Evolutionary conservation across 2,888 invertebrate species (phyloP).

Genomic region (Drosophila lacicola): DNA sequence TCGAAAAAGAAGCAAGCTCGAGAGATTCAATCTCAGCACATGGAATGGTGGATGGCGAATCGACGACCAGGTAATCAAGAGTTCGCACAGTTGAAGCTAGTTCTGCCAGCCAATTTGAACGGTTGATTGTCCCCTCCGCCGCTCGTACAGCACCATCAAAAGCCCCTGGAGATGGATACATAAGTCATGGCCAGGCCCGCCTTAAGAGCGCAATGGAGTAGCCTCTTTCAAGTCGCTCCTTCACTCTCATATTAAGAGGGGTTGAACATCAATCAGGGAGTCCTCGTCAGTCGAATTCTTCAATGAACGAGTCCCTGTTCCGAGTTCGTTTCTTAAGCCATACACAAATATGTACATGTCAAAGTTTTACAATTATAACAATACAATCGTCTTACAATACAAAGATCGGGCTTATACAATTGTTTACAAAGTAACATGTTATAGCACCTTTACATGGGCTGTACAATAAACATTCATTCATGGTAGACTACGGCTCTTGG

Average conservation of each 20-base stretch:
- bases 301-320: constrained; percentile 18
- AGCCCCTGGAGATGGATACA: constrained; percentile 35
- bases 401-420: constrained; percentile 23
- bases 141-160: constrained; percentile 30
- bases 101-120: constrained; percentile 25
- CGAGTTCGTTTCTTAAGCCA: constrained; percentile 25
- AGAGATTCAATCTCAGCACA: constrained; percentile 13
- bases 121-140: constrained; percentile 32
- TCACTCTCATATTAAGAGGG: constrained; percentile 19
- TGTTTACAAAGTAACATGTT: constrained; percentile 1
- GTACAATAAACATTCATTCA: constrained; percentile 14
- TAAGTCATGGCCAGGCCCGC: constrained; percentile 25
- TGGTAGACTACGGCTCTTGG: background rate
- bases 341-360: constrained; percentile 55
- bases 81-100: constrained; percentile 26
- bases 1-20: constrained; percentile 21
- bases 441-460: constrained; percentile 11
- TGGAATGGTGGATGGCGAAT: constrained; percentile 16
- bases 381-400: constrained; percentile 51
- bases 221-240: constrained; percentile 29
- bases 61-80: constrained; percentile 15
- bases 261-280: constrained; percentile 34
- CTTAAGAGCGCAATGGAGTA: constrained; percentile 28
- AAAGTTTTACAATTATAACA: constrained; percentile 51
- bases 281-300: constrained; percentile 18